Evolutionary conservation across 2,797 vertebrate species (phyloP).

Genomic region (Lagorchestes hirsutus): DNA sequence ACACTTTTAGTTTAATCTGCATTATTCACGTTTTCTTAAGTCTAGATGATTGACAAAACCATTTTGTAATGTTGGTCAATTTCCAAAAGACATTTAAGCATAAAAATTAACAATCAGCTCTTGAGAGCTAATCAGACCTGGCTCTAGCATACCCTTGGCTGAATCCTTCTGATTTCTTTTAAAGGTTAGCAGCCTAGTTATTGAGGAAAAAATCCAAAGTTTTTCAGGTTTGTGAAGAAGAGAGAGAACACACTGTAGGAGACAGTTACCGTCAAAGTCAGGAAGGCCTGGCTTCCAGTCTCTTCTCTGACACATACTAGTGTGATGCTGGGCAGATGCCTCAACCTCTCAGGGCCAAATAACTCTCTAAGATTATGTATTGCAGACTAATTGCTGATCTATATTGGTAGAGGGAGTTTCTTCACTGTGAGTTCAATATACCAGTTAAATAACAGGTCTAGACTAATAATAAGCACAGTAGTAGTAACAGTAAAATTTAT

Average conservation of each 20-base stretch:
- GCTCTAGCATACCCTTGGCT: background rate
- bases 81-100: background rate
- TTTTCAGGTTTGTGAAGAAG: background rate
- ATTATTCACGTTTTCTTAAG: background rate
- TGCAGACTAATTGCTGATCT: background rate
- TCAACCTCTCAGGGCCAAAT: background rate
- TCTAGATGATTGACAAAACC: background rate
- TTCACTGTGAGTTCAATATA: background rate
- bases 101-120: background rate
- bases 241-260: background rate
- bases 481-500: background rate
- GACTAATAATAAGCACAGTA: background rate
- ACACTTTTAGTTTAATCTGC: background rate
- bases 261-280: background rate
- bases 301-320: background rate
- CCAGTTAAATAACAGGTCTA: background rate
- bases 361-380: background rate
- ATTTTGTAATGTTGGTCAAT: background rate
- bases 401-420: background rate
- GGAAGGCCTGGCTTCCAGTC: background rate
- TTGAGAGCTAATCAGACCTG: background rate
- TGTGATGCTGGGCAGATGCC: background rate
- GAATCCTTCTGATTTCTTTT: slow-evolving; percentile 17
- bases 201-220: background rate
- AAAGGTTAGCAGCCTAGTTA: slow-evolving; percentile 20